Evolutionary conservation across 2,113 vertebrate genomes (phyloP).

Genomic region (Siniperca knerii): DNA sequence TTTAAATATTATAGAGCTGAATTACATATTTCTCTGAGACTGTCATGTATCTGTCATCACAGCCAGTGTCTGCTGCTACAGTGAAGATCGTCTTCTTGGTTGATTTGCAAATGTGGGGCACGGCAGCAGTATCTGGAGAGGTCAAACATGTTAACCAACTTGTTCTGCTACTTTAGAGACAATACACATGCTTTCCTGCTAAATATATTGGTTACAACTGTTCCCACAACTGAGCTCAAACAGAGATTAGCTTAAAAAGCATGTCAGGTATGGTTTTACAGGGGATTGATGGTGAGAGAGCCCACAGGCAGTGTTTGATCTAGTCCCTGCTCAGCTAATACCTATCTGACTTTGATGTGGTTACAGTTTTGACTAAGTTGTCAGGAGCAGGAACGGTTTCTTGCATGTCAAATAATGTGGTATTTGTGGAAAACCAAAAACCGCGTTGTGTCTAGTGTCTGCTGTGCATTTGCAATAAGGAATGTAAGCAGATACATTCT

Average conservation of each 20-base stretch:
- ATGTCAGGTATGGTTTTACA: conserved; percentile 49
- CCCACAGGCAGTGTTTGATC: conserved; percentile 52
- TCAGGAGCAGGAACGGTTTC: conserved; percentile 13
- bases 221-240: conserved; percentile 39
- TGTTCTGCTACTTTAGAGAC: conserved; percentile 76
- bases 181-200: conserved; percentile 50
- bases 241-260: conserved; percentile 39
- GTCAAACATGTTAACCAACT: conserved; percentile 77
- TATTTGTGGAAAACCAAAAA: conserved; percentile 29
- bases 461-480: background rate
- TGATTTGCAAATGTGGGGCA: conserved; percentile 57
- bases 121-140: conserved; percentile 44
- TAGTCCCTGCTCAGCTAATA: conserved; percentile 18
- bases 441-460: background rate
- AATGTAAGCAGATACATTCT: conserved; percentile 36
- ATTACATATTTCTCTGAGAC: background rate
- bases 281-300: conserved; percentile 39
- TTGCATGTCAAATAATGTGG: conserved; percentile 17
- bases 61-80: conserved; percentile 9
- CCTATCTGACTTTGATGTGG: conserved; percentile 45
- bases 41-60: conserved; percentile 8
- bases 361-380: conserved; percentile 47
- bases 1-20: background rate
- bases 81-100: conserved; percentile 5
- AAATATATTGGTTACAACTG: conserved; percentile 59